Conservation (phyloP, 2,797 vertebrate species). For the Pelobates cultripes region DNA sequence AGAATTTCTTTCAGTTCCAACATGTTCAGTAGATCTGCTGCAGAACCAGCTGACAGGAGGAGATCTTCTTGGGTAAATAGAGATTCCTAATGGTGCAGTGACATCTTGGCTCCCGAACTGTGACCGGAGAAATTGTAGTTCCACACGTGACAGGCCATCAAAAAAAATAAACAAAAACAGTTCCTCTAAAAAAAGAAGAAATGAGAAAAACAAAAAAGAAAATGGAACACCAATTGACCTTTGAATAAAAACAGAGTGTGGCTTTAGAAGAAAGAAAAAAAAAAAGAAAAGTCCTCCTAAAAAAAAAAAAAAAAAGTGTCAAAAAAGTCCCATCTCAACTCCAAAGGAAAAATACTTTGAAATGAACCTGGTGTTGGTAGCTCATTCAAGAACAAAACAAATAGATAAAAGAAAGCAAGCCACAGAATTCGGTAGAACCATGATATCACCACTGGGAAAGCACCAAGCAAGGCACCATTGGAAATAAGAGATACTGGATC, state of each 20-base stretch:
- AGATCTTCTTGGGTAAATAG: conserved; percentile 59
- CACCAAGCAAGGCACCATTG: conserved; percentile 90
- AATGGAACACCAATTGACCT: not conserved
- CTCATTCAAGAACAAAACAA: not conserved
- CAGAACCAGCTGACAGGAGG: conserved; percentile 66
- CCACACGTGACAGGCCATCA: conserved; percentile 41
- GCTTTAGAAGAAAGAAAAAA: conserved; percentile 20
- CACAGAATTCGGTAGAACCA: conserved; percentile 78
- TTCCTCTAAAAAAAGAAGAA: conserved; percentile 27
- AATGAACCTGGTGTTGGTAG: too few species aligned
- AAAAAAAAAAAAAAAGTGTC: too few species aligned
- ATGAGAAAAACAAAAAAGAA: not conserved
- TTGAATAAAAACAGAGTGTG: not conserved
- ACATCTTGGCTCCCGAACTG: conserved; percentile 61
- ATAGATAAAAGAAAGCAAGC: conserved; percentile 58
- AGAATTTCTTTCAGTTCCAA: conserved; percentile 30
- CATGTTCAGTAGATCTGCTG: conserved; percentile 61
- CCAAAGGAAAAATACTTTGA: too few species aligned
- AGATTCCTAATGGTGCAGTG: conserved; percentile 58
- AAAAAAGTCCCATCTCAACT: too few species aligned
- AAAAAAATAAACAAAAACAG: conserved; percentile 32
- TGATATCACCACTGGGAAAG: conserved; percentile 77
- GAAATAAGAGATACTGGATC: conserved; percentile 77
- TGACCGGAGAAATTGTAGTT: conserved; percentile 50
- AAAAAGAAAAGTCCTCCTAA: conserved; percentile 63